These are phyloP conservation scores for Catharus minimus DNA, from an alignment of 2,113 vertebrate genomes.

Conservation along the genomic window DNA sequence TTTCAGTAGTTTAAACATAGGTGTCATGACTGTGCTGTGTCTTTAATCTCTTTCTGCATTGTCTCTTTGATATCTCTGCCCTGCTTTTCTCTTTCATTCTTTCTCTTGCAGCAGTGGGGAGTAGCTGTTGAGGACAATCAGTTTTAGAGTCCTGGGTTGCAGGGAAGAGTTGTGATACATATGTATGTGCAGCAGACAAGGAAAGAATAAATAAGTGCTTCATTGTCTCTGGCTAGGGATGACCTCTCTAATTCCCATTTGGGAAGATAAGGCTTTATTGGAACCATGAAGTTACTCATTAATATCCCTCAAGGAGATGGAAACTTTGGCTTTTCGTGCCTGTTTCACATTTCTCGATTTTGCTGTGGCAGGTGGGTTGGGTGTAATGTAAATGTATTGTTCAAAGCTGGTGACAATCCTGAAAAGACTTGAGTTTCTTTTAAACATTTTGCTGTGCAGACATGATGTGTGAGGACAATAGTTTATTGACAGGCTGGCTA, in stretches of 20 bases:
- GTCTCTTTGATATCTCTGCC: background rate
- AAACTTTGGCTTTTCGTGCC: background rate
- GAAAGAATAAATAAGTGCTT: slow-evolving; percentile 22
- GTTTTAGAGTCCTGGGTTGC: background rate
- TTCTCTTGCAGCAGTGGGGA: background rate
- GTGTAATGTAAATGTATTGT: background rate
- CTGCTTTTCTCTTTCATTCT: background rate
- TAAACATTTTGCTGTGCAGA: background rate
- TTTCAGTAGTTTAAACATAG: background rate
- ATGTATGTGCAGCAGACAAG: background rate
- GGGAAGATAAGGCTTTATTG: slow-evolving; percentile 40
- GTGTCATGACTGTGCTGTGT: background rate
- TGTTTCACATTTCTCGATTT: background rate
- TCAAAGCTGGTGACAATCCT: background rate
- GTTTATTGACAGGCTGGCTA: background rate
- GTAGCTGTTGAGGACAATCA: background rate
- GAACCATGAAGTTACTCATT: slow-evolving; percentile 46
- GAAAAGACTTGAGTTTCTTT: background rate
- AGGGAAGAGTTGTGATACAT: background rate
- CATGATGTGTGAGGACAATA: background rate
- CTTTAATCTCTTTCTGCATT: background rate
- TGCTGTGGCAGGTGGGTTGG: background rate
- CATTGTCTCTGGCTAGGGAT: slow-evolving; percentile 11
- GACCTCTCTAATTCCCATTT: slow-evolving; percentile 16
- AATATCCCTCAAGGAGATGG: slow-evolving; percentile 38